Evolutionary conservation across 2,888 invertebrate species (phyloP).

Genomic region (Chrysomela aeneicollis): DNA sequence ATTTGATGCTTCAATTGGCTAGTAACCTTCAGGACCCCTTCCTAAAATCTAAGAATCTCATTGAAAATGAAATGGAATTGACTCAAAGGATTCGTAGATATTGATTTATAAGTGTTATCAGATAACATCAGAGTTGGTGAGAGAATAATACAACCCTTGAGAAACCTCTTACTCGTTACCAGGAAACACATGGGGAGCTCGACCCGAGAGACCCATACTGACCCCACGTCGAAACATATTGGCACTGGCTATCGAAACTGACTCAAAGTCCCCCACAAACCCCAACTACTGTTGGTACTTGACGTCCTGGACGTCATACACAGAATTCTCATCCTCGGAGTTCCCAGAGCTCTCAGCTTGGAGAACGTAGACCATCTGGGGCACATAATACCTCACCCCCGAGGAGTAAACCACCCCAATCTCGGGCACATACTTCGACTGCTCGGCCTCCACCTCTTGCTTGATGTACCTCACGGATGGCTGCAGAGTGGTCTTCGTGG

Average conservation of each 20-base stretch:
- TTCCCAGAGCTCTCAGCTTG: constrained; percentile 23
- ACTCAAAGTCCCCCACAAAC: constrained; percentile 16
- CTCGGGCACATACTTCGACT: constrained; percentile 53
- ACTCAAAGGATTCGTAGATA: no score
- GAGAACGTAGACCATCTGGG: constrained; percentile 53
- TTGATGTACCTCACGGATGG: constrained; percentile 47
- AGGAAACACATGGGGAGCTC: no score
- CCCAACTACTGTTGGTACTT: constrained; percentile 50
- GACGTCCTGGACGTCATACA: constrained; percentile 55
- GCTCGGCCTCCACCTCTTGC: constrained; percentile 19
- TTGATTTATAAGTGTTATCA: no score
- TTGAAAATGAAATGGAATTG: no score
- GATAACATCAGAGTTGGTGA: no score
- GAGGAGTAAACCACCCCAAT: constrained; percentile 59
- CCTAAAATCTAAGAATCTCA: no score
- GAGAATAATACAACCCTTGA: no score
- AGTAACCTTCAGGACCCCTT: no score
- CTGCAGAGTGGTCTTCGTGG: constrained; percentile 46
- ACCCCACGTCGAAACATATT: constrained; percentile 12
- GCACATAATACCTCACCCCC: constrained; percentile 60
- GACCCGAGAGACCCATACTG: no score
- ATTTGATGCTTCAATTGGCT: no score
- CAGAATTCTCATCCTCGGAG: constrained; percentile 54
- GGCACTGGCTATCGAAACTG: constrained; percentile 27
- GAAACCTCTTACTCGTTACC: no score